A percentile compares a stretch with the other conserved stretches of the same genome.
phyloP scores from a whole-genome alignment of 2,113 vertebrate species.

The Collichthys lucidus region DNA sequence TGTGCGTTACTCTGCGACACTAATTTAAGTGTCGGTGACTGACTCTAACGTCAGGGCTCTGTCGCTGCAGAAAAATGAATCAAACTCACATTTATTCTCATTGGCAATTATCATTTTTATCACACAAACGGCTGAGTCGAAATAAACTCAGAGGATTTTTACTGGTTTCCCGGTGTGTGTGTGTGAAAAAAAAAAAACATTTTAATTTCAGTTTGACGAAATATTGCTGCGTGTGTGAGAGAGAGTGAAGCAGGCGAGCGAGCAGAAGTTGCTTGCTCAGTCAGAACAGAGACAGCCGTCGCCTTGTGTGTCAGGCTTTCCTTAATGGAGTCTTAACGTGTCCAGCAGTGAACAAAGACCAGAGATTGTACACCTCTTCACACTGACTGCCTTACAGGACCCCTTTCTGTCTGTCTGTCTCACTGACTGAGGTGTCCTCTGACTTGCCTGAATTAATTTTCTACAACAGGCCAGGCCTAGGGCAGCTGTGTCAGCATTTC shows the following conservation, averaged over 20 bases:
- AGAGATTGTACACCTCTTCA: conserved; percentile 57
- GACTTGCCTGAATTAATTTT: conserved; percentile 82
- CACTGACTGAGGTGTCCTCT: conserved; percentile 79
- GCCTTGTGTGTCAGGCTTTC: conserved; percentile 68
- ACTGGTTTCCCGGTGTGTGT: background rate
- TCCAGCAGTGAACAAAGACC: conserved; percentile 81
- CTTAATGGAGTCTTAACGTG: conserved; percentile 81
- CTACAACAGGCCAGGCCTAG: conserved; percentile 79
- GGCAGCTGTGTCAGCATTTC: conserved; percentile 84
- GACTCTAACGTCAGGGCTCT: background rate
- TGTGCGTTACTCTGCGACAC: background rate
- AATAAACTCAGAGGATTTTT: background rate
- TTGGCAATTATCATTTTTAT: background rate
- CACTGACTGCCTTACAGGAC: conserved; percentile 66
- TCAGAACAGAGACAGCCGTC: conserved; percentile 72
- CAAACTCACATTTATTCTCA: background rate
- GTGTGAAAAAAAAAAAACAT: background rate
- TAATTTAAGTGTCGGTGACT: background rate
- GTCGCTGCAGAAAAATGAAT: background rate
- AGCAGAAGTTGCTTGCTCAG: conserved; percentile 70
- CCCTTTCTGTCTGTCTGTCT: conserved; percentile 70
- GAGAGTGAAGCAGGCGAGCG: conserved; percentile 23
- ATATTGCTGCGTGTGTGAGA: background rate
- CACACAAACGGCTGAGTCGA: background rate
- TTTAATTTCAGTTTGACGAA: background rate